A percentile compares a stretch with the other conserved stretches of the same genome.
Evolutionary conservation across 1,140 invertebrate species (phyloP).

Genomic region (Macrocentrus cingulum): DNA sequence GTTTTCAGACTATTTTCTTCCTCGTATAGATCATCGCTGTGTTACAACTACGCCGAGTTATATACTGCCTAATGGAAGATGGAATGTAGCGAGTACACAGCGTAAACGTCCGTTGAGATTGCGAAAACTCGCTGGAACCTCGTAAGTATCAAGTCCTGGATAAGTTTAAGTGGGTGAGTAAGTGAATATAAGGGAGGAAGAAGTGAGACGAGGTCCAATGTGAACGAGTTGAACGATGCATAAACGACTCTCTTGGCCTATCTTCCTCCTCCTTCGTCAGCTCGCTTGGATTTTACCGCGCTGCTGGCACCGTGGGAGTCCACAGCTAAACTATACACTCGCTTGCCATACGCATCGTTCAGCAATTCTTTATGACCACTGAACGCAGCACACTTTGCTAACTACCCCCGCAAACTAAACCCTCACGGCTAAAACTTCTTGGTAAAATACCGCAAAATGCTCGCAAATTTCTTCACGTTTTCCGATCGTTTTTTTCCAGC

Average conservation of each 20-base stretch:
- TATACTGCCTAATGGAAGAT: slow-evolving; percentile 46
- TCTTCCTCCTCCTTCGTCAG: not conserved
- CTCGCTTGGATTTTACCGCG: not conserved
- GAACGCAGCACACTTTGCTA: slow-evolving; percentile 47
- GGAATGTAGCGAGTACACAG: slow-evolving; percentile 43
- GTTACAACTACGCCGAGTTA: slow-evolving; percentile 24
- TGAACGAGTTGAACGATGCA: slow-evolving; percentile 18
- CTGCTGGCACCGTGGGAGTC: slow-evolving; percentile 47
- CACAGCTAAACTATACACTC: slow-evolving; percentile 13
- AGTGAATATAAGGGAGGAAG: slow-evolving; percentile 28
- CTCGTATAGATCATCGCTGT: slow-evolving; percentile 22
- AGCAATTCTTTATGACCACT: slow-evolving; percentile 53
- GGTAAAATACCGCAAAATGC: slow-evolving; percentile 7
- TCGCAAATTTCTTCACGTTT: not conserved
- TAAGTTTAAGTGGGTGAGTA: slow-evolving; percentile 32
- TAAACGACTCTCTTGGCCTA: slow-evolving; percentile 13
- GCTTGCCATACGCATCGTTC: slow-evolving; percentile 44
- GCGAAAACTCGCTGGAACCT: slow-evolving; percentile 15
- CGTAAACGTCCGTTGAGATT: slow-evolving; percentile 45
- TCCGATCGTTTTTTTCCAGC: not conserved
- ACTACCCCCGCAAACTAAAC: slow-evolving; percentile 46
- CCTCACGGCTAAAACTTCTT: not conserved
- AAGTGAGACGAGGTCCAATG: slow-evolving; percentile 19
- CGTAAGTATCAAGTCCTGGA: slow-evolving; percentile 28
- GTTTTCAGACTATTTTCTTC: slow-evolving; percentile 3